Evolutionary conservation across 2,113 vertebrate species (phyloP), one percentile per base, ranked within the genome.

Genomic region (Rhinolophus ferrumequinum): DNA sequence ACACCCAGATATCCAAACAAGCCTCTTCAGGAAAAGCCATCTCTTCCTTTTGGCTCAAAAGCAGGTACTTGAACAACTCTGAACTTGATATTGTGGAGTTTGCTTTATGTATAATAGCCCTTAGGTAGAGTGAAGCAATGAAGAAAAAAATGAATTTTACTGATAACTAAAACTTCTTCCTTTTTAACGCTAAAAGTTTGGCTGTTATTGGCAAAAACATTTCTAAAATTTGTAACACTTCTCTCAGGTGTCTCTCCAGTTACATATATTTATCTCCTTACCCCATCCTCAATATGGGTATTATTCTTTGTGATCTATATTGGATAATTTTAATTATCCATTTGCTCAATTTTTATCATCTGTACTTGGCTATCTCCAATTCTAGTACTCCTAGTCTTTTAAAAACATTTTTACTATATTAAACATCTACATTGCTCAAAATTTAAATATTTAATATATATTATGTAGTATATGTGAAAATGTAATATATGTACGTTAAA

Each of bases 11-110:
- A 90, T 52, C 76, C n/a, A 64, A 94, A 95, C 94, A 94, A 94
- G 15, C 50, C 92, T 94, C 58, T 79, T 75, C 87, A 96, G 52
- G 91, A 96, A 81, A 80, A 87, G n/a, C 44, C 44, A 0, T 62
- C 93, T 90, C 19, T 54, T 18, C 33, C 67, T 93, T 75, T 93
- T 95, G 97, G 96, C 95, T 54, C 90, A 60, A 97, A 97, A 96
- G 24, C 96, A 96, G 97, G 98, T 98, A 96, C 70, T 54, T 84
- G 64, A 91, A 93, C 41, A 75, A 35, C 60, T 93, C 50, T 60
- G 58, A 88, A 60, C 73, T 86, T 83, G 69, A 83, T 85, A 12
- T 54, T 79, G 35, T 80, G 5, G 35, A 30, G 64, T 93, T 95
- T 84, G 3, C 44, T 93, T 2, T 83, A 33, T 94, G 28, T 86